phyloP scores from a whole-genome alignment of 2,113 vertebrate species.

The Barbus barbus region DNA sequence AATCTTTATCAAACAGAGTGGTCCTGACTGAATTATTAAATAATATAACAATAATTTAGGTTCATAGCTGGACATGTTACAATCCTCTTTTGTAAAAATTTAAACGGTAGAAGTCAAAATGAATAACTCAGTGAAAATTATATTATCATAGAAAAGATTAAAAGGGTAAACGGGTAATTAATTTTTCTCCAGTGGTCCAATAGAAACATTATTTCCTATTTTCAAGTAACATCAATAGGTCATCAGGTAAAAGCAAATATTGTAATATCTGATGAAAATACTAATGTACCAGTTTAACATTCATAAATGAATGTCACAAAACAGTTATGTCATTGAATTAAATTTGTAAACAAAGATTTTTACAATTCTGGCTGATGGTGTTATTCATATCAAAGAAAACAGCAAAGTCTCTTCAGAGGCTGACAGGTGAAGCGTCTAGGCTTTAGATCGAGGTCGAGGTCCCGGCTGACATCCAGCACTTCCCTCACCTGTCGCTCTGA shows the following conservation, averaged over 20 bases:
- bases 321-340: neutral
- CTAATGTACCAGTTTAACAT: neutral
- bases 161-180: neutral
- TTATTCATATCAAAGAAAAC: no score
- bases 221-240: neutral
- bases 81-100: no score
- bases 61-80: no score
- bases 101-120: no score
- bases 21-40: neutral
- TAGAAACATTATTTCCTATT: neutral
- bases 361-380: neutral
- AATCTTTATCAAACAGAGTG: neutral
- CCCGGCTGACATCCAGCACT: no score
- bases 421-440: no score
- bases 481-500: no score
- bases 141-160: no score
- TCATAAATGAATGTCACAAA: neutral
- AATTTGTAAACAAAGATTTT: neutral
- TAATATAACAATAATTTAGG: no score
- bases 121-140: no score
- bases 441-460: no score
- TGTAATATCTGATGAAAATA: neutral
- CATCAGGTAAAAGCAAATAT: neutral
- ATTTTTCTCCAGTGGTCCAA: neutral
- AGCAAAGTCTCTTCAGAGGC: no score